Conservation (phyloP, 2,797 vertebrate genomes). For the Chelon labrosus region DNA sequence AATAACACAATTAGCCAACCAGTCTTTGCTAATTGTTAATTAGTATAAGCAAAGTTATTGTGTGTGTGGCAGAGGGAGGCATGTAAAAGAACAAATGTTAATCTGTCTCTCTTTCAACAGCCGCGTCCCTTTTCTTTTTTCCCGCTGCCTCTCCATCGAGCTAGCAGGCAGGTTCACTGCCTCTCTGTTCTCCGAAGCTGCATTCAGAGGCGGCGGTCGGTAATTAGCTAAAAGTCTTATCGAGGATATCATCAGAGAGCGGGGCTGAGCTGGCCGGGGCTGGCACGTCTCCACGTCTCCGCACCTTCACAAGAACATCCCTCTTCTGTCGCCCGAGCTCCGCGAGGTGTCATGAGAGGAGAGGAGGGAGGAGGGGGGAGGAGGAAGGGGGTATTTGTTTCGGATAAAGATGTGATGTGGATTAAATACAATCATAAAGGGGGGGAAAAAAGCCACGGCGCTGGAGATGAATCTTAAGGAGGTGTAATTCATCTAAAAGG, state of each 20-base stretch:
- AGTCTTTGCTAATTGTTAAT: constrained; percentile 98
- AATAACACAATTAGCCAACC: constrained; percentile 97
- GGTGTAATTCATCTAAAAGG: constrained; percentile 81
- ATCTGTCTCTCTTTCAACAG: constrained; percentile 87
- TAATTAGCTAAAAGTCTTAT: constrained; percentile 83
- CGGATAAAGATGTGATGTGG: constrained; percentile 77
- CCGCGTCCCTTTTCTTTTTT: constrained; percentile 71
- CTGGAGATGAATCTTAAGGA: constrained; percentile 76
- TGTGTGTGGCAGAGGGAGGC: constrained; percentile 85
- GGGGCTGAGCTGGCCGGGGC: constrained; percentile 48
- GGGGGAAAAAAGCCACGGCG: constrained; percentile 54
- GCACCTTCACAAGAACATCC: constrained; percentile 54
- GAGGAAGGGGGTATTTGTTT: constrained; percentile 69
- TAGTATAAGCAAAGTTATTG: constrained; percentile 93
- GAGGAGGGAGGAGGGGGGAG: neutral
- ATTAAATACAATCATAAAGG: constrained; percentile 80
- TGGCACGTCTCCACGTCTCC: constrained; percentile 73
- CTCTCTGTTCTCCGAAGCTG: constrained; percentile 62
- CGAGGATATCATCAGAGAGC: constrained; percentile 71
- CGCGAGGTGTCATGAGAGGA: constrained; percentile 55
- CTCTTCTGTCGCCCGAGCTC: constrained; percentile 41
- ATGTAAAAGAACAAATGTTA: constrained; percentile 89
- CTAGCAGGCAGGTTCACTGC: constrained; percentile 77
- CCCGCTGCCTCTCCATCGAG: constrained; percentile 69
- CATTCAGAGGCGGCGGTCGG: constrained; percentile 71